phyloP scores from a whole-genome alignment of 2,888 invertebrate genomes.

The Peribatodes rhomboidaria region DNA sequence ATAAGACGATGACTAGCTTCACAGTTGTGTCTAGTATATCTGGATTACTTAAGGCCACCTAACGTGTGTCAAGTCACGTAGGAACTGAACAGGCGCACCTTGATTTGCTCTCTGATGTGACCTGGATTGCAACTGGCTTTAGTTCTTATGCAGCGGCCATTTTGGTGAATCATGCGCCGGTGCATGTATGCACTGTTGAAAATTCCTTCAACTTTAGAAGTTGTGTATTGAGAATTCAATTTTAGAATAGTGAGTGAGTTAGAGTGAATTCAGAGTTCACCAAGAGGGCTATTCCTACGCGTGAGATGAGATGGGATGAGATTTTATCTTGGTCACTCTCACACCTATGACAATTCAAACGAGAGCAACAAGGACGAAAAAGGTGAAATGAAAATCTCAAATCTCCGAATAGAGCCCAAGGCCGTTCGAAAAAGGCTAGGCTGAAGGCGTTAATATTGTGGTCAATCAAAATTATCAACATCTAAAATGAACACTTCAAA shows the following conservation, averaged over 20 bases:
- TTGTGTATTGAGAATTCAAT: not conserved
- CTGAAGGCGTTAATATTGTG: no score
- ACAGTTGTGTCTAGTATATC: not conserved
- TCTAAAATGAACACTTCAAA: no score
- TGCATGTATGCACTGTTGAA: constrained; percentile 8
- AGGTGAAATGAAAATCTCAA: not conserved
- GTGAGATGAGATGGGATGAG: no score
- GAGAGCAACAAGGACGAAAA: no score
- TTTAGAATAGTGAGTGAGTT: no score
- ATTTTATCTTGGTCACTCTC: no score
- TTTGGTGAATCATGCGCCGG: constrained; percentile 20
- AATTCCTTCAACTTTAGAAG: not conserved
- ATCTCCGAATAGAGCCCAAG: not conserved
- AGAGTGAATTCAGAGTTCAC: no score
- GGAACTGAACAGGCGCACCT: constrained; percentile 18
- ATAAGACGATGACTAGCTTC: constrained; percentile 17
- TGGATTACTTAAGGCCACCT: constrained; percentile 8
- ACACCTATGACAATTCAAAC: no score
- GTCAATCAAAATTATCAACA: no score
- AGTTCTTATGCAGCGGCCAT: constrained; percentile 22
- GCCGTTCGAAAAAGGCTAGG: no score
- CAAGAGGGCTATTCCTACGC: no score
- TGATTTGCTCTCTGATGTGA: constrained; percentile 13
- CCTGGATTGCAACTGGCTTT: constrained; percentile 21
- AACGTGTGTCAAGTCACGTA: constrained; percentile 36